These are phyloP conservation scores for Nesospiza acunhae DNA, from an alignment of 2,113 vertebrate species.

Conservation along the genomic window DNA sequence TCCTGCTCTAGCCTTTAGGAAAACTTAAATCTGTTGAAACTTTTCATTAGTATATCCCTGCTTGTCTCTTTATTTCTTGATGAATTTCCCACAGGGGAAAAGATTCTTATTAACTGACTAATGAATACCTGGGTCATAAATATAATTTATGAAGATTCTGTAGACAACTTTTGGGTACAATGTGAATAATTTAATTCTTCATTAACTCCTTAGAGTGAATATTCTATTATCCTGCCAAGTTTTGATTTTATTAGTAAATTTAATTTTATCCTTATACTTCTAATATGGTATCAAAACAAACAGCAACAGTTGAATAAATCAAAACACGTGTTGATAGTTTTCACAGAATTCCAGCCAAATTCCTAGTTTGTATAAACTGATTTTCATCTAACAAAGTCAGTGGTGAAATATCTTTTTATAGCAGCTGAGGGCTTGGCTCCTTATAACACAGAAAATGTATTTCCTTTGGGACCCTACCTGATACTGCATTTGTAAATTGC, in stretches of 20 bases:
- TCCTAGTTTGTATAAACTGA: background rate
- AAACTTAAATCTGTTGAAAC: background rate
- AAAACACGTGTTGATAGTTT: background rate
- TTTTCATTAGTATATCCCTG: conserved; percentile 23
- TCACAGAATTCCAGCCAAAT: background rate
- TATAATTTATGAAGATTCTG: conserved; percentile 28
- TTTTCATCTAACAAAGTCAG: background rate
- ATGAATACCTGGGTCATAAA: conserved; percentile 44
- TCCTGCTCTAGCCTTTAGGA: conserved; percentile 10
- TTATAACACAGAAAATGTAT: background rate
- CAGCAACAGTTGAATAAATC: background rate
- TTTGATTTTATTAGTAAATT: conserved; percentile 33
- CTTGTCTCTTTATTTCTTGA: conserved; percentile 4
- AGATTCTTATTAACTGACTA: conserved; percentile 32
- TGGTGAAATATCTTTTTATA: background rate
- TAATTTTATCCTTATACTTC: conserved; percentile 11
- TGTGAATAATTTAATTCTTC: conserved; percentile 26
- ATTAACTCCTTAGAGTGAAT: conserved; percentile 25
- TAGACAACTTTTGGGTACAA: conserved; percentile 8
- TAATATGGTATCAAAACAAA: background rate
- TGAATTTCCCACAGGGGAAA: background rate
- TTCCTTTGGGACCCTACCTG: background rate
- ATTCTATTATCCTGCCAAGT: conserved; percentile 1
- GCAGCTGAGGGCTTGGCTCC: background rate
- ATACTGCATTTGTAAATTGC: background rate